Evolutionary conservation across 2,113 vertebrate species (phyloP), one percentile per base, ranked within the genome.

Genomic region (Ammospiza caudacuta): DNA sequence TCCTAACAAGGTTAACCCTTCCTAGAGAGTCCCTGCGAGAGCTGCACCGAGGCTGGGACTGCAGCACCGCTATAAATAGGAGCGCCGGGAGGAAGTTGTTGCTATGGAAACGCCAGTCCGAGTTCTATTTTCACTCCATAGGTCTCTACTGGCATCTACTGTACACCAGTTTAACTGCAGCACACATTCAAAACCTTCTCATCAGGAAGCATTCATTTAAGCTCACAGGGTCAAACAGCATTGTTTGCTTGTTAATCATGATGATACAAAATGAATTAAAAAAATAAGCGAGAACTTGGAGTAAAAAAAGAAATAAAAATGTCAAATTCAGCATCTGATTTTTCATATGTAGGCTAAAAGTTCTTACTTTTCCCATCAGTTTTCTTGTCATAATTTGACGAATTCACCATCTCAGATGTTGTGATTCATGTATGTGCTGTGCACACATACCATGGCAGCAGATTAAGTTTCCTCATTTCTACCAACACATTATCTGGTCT

Each of bases 121-220:
- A 70, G 68, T 94, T 89, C 95, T 95, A 94, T 95, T 97, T 97
- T 97, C 67, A 86, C 90, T 96, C 54, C 8, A n/a, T 80, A 92
- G 97, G 94, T 49, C 98, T 97, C 97, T 98, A 92, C 98, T 98
- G 98, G 96, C 98, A 98, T 93, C 98, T 98, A 95, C 98, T 96
- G 98, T 89, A 84, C 92, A 93, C 86, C 92, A 37, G 23, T 67
- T 96, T 95, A 96, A 98, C 87, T 98, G 92, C 98, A 98, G 62
- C 73, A 94, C 80, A 83, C 61, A 91, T 46, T 82, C 77, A 57
- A 55, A 29, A 90, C 93, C 58, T 91, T 21, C 84, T 92, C 52
- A 39, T 27, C 74, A 46, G 66, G 55, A 91, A 77, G 37, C 73
- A 82, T 24, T 69, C 18, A 69, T 35, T 55, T 84, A 89, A 41